A percentile compares a stretch with the other conserved stretches of the same genome.
These are phyloP conservation scores for Ranitomeya variabilis DNA, from an alignment of 2,113 vertebrate species.

Conservation along the genomic window DNA sequence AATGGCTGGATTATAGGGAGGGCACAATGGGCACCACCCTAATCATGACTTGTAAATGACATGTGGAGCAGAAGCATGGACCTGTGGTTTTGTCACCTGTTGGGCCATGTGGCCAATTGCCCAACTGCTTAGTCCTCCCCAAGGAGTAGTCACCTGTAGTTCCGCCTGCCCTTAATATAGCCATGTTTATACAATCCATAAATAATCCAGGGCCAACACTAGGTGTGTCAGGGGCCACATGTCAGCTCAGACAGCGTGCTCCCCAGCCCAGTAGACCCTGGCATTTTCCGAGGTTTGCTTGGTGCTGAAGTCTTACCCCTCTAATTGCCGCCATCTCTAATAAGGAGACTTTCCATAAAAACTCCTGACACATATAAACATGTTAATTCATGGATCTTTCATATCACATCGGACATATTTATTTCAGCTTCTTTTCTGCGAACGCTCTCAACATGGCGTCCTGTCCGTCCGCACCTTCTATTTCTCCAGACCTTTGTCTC, in stretches of 20 bases:
- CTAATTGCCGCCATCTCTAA: too few relatives aligned
- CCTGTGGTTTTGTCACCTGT: background rate
- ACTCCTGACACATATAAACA: background rate
- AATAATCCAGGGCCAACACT: background rate
- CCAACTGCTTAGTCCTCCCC: background rate
- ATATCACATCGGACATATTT: background rate
- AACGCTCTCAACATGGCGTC: background rate
- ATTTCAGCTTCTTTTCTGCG: background rate
- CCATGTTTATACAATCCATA: background rate
- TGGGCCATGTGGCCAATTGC: background rate
- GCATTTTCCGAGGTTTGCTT: too few relatives aligned
- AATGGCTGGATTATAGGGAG: background rate
- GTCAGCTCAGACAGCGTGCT: too few relatives aligned
- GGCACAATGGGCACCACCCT: background rate
- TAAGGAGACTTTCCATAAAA: background rate
- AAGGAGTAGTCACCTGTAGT: background rate
- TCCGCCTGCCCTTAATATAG: background rate
- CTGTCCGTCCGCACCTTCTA: background rate
- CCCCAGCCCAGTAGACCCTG: background rate
- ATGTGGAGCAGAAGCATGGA: background rate
- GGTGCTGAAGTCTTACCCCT: too few relatives aligned
- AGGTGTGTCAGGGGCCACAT: background rate
- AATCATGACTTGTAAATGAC: too few relatives aligned
- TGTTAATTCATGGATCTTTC: background rate
- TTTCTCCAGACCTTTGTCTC: slow-evolving; percentile 3